These are phyloP conservation scores for Xestia rhomboidea DNA, from an alignment of 2,888 invertebrate species.

Conservation along the genomic window DNA sequence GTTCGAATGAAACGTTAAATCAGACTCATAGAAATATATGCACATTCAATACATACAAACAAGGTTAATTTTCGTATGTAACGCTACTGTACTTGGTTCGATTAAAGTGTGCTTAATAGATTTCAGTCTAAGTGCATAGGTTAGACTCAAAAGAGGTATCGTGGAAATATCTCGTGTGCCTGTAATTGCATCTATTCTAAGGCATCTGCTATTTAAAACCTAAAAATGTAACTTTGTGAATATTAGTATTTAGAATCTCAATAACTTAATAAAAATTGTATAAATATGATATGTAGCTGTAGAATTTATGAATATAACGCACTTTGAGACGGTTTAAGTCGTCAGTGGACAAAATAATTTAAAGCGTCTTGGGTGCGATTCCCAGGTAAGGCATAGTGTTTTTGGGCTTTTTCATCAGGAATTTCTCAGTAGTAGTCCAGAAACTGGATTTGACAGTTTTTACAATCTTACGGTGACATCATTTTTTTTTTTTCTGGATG, in stretches of 20 bases:
- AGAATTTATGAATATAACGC: constrained; percentile 9
- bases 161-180: not conserved
- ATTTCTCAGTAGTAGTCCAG: not conserved
- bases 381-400: not conserved
- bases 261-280: constrained; percentile 40
- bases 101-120: not conserved
- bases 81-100: not conserved
- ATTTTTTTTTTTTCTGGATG: too few species aligned
- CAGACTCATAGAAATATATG: too few species aligned
- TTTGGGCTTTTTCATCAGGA: not conserved
- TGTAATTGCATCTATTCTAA: not conserved
- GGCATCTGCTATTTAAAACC: not conserved
- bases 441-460: not conserved
- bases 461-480: too few species aligned
- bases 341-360: not conserved
- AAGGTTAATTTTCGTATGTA: too few species aligned
- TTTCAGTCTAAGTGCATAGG: not conserved
- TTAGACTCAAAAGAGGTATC: not conserved
- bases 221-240: constrained; percentile 54
- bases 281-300: constrained; percentile 40
- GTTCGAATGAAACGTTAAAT: too few species aligned
- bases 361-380: not conserved
- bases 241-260: constrained; percentile 65
- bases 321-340: constrained; percentile 23
- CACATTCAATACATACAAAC: too few species aligned